These are phyloP conservation scores for Neodiprion pinetum DNA, from an alignment of 1,140 invertebrate genomes.

Conservation along the genomic window DNA sequence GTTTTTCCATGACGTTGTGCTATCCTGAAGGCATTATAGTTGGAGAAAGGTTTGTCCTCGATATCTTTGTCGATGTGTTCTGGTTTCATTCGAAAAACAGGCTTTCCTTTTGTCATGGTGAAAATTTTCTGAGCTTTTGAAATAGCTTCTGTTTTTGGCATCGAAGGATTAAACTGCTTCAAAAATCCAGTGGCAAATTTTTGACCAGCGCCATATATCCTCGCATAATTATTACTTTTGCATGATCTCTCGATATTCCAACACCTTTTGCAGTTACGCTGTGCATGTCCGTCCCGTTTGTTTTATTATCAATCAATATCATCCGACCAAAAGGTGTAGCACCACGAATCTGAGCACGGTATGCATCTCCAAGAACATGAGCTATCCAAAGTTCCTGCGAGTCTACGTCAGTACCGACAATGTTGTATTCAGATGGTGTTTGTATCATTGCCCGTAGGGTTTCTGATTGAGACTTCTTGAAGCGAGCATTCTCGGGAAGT, in stretches of 20 bases:
- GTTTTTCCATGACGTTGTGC: conserved; percentile 65
- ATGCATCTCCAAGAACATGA: conserved; percentile 89
- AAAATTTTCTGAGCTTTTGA: conserved; percentile 92
- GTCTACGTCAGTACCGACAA: conserved; percentile 99
- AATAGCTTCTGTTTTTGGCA: conserved; percentile 79
- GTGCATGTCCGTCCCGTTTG: conserved; percentile 95
- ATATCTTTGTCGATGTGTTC: conserved; percentile 60
- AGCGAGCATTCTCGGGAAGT: conserved; percentile 83
- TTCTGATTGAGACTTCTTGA: conserved; percentile 93
- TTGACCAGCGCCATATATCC: conserved; percentile 97
- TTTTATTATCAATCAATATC: conserved; percentile 90
- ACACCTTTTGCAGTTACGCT: conserved; percentile 90
- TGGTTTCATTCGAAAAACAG: conserved; percentile 68
- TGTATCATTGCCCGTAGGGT: conserved; percentile 95
- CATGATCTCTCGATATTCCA: conserved; percentile 91
- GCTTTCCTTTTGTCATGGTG: conserved; percentile 85
- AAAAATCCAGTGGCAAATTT: conserved; percentile 90
- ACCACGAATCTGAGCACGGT: conserved; percentile 76
- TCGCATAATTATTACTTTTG: conserved; percentile 97
- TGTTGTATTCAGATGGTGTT: conserved; percentile 85
- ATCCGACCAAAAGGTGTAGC: conserved; percentile 95
- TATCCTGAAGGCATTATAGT: conserved; percentile 63
- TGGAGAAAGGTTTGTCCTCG: conserved; percentile 55
- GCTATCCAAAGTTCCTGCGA: conserved; percentile 99
- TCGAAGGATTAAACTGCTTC: conserved; percentile 90